These are phyloP conservation scores for Paramuricea clavata DNA, from an alignment of 92 coral and sea anemone genomes.

Conservation along the genomic window DNA sequence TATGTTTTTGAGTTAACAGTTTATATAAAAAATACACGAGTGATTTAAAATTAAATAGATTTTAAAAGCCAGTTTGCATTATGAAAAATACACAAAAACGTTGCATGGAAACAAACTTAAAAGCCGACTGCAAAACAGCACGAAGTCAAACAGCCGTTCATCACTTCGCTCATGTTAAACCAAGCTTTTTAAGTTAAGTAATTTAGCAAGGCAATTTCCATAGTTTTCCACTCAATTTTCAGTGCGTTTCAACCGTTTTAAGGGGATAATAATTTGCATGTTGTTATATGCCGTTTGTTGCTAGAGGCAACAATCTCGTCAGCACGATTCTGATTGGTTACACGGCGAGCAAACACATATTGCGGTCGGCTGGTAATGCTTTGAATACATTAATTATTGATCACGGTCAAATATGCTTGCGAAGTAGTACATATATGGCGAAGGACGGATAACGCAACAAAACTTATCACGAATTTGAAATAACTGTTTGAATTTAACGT, in stretches of 20 bases:
- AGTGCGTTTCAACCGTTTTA: neutral
- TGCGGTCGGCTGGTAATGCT: slow-evolving; percentile 26
- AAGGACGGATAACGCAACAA: neutral
- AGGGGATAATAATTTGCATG: neutral
- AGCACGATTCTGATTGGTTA: slow-evolving; percentile 24
- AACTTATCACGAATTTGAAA: neutral
- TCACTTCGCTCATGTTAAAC: too few relatives aligned
- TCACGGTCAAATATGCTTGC: neutral
- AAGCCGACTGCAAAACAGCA: neutral
- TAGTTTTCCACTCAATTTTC: neutral
- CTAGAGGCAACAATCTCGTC: slow-evolving; percentile 1
- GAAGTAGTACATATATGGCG: neutral
- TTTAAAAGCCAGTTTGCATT: neutral
- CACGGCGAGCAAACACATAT: neutral
- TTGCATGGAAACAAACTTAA: neutral
- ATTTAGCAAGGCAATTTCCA: neutral
- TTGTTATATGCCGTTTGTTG: neutral
- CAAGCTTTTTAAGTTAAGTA: neutral
- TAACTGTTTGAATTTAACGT: neutral
- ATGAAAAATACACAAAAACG: neutral
- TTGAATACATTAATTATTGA: slow-evolving; percentile 11
- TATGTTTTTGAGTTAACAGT: too few relatives aligned
- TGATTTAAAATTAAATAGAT: neutral
- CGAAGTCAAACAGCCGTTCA: neutral
- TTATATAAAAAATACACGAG: too few relatives aligned